phyloP scores from a whole-genome alignment of 2,888 invertebrate species.

The Exephanes ischioxanthus region DNA sequence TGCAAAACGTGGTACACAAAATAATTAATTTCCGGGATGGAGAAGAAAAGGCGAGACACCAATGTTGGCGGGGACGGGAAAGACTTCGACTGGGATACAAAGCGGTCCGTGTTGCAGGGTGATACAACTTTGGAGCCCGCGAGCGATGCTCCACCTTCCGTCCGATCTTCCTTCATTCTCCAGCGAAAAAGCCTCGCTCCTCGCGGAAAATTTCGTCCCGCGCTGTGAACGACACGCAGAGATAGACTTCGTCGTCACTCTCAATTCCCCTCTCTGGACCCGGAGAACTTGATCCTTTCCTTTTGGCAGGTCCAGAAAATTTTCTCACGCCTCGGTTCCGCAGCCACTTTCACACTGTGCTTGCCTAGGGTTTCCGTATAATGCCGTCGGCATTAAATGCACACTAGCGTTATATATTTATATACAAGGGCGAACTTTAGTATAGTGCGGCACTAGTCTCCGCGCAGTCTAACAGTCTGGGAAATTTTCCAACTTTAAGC shows the following conservation, averaged over 20 bases:
- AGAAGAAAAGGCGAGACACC: background rate
- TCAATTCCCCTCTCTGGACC: conserved; percentile 18
- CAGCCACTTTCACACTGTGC: conserved; percentile 27
- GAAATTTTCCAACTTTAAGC: conserved; percentile 77
- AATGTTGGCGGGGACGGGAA: background rate
- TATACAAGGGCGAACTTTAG: conserved; percentile 9
- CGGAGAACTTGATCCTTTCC: conserved; percentile 37
- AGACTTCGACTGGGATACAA: conserved; percentile 39
- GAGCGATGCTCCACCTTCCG: conserved; percentile 23
- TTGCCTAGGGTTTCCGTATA: conserved; percentile 29
- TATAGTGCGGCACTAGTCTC: background rate
- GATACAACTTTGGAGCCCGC: conserved; percentile 35
- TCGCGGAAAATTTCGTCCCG: conserved; percentile 26
- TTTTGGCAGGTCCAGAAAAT: conserved; percentile 50
- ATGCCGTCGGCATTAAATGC: conserved; percentile 30
- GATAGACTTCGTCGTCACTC: conserved; percentile 41
- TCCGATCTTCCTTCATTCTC: conserved; percentile 17
- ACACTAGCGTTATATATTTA: conserved; percentile 24
- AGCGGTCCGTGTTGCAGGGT: conserved; percentile 19
- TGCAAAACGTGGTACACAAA: background rate
- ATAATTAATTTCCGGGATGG: conserved; percentile 22
- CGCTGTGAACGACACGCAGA: conserved; percentile 1
- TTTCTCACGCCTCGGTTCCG: conserved; percentile 48
- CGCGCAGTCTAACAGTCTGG: conserved; percentile 70
- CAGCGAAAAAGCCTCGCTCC: background rate